phyloP scores from a whole-genome alignment of 35 echinoderm and acorn worm species.

The Heliocidaris erythrogramma region DNA sequence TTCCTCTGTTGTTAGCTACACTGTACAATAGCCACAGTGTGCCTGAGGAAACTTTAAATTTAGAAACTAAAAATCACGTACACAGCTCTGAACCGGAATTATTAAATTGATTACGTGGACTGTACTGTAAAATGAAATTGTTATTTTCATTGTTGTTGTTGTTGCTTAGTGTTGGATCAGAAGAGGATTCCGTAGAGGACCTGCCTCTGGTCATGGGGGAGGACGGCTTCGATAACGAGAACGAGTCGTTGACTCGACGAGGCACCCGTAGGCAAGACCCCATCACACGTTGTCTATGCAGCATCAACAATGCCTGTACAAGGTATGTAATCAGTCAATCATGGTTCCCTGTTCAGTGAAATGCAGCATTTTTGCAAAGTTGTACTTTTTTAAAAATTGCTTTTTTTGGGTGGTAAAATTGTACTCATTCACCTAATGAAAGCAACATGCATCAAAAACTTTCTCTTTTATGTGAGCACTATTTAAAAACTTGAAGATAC shows the following conservation, averaged over 20 bases:
- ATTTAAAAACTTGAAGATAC: no score
- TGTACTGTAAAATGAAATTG: no score
- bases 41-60: no score
- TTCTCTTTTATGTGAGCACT: no score
- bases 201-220: constrained; percentile 90
- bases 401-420: not conserved
- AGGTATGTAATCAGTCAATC: constrained; percentile 50
- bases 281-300: constrained; percentile 55
- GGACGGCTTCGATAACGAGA: constrained; percentile 87
- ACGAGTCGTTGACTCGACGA: constrained; percentile 79
- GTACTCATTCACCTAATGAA: no score
- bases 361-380: not conserved
- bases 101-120: no score
- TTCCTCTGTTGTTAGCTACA: no score
- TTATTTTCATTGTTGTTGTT: no score
- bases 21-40: no score
- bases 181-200: constrained; percentile 76
- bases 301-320: constrained; percentile 62
- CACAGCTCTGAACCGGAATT: no score
- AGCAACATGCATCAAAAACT: no score
- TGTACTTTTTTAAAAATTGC: not conserved
- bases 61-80: no score
- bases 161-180: constrained; percentile 61
- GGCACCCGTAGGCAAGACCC: constrained; percentile 65
- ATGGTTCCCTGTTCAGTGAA: not conserved